A percentile compares a stretch with the other conserved stretches of the same genome.
Conservation (phyloP, 2,888 invertebrate genomes). For the Eupeodes latifasciatus region DNA sequence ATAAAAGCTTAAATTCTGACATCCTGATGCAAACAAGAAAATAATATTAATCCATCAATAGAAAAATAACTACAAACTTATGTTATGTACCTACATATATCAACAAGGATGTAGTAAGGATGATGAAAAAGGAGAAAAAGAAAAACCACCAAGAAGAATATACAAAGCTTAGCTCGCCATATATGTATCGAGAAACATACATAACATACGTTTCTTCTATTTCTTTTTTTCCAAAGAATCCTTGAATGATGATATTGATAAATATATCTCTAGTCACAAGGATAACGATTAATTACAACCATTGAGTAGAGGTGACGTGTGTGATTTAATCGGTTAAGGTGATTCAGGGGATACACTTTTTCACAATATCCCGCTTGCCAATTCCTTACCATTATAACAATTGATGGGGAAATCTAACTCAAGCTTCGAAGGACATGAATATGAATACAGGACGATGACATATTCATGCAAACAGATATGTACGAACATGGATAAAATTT, state of each 20-base stretch:
- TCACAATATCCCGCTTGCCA: conserved; percentile 23
- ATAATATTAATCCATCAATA: conserved; percentile 3
- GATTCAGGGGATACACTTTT: conserved; percentile 1
- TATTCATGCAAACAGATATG: conserved; percentile 2
- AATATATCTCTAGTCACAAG: not conserved
- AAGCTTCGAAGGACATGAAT: conserved; percentile 54
- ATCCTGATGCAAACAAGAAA: not conserved
- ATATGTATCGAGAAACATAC: too few species aligned
- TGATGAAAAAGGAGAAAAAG: not conserved
- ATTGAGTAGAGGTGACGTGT: conserved; percentile 54
- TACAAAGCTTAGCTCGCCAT: too few species aligned
- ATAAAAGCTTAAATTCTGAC: not conserved
- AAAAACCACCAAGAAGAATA: not conserved
- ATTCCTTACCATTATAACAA: conserved; percentile 54
- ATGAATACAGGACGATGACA: conserved; percentile 7
- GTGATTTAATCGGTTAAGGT: conserved; percentile 38
- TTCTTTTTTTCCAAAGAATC: conserved; percentile 17
- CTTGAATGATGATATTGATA: conserved; percentile 42
- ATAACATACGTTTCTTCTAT: too few species aligned
- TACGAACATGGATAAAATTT: not conserved
- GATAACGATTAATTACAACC: conserved; percentile 67
- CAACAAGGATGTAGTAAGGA: not conserved
- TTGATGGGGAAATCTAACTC: conserved; percentile 70
- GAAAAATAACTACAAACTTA: not conserved
- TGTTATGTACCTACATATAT: not conserved